These are phyloP conservation scores for Pangasius krempfi DNA, from an alignment of 2,797 vertebrate species.

Conservation along the genomic window DNA sequence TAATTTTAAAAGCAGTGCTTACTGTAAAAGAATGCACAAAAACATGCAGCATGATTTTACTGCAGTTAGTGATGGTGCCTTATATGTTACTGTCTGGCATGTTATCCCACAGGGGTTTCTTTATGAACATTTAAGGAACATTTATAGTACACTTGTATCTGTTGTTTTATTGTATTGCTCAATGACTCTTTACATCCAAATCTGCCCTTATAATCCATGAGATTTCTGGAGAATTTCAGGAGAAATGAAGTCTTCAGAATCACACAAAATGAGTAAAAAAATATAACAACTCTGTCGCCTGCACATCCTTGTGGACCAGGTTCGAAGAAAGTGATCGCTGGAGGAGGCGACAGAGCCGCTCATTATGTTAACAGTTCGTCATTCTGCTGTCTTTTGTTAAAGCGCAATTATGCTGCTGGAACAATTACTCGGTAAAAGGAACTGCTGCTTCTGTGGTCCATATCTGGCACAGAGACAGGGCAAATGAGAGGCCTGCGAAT, in stretches of 20 bases:
- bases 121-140: background rate
- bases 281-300: too few relatives aligned
- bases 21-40: background rate
- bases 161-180: background rate
- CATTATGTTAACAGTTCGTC: constrained; percentile 59
- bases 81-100: background rate
- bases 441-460: constrained; percentile 45
- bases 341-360: constrained; percentile 46
- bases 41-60: background rate
- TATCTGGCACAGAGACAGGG: constrained; percentile 36
- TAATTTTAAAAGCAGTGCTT: background rate
- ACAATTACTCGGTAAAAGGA: constrained; percentile 56
- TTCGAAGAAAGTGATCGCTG: constrained; percentile 34
- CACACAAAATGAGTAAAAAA: constrained; percentile 34
- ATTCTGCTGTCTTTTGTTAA: constrained; percentile 57
- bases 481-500: constrained; percentile 40
- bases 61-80: too few relatives aligned
- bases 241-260: constrained; percentile 38
- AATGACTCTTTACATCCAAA: constrained; percentile 29
- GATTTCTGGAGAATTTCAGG: background rate
- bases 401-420: constrained; percentile 49
- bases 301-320: constrained; percentile 2
- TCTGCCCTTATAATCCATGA: constrained; percentile 31
- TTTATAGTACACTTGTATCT: background rate
- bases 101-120: background rate